phyloP scores from a whole-genome alignment of 2,113 vertebrate species.

The cattle (Bos taurus) region ARS-UCD2.0 NC_037332.1:93378501-93379000 shows the following conservation, averaged over 20 bases:
- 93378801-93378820: constrained; percentile 60
- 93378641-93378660: constrained; percentile 68
- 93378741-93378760: constrained; percentile 50
- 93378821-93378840: constrained; percentile 12
- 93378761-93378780: constrained; percentile 25
- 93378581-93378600: constrained; percentile 55
- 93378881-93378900: neutral
- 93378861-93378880: neutral
- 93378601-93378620: constrained; percentile 71
- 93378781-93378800: constrained; percentile 25
- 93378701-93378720: constrained; percentile 51
- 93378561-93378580: constrained; percentile 47
- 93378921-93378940: neutral
- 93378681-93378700: neutral
- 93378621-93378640: constrained; percentile 64
- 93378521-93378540: constrained; percentile 47
- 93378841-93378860: neutral
- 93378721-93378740: neutral
- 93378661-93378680: constrained; percentile 55
- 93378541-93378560: constrained; percentile 35
- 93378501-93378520: neutral
- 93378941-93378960: neutral
- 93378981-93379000: neutral
- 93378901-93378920: neutral
- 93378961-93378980: neutral